Conservation (phyloP, 2,113 vertebrate species). For the Edolisoma coerulescens region DNA sequence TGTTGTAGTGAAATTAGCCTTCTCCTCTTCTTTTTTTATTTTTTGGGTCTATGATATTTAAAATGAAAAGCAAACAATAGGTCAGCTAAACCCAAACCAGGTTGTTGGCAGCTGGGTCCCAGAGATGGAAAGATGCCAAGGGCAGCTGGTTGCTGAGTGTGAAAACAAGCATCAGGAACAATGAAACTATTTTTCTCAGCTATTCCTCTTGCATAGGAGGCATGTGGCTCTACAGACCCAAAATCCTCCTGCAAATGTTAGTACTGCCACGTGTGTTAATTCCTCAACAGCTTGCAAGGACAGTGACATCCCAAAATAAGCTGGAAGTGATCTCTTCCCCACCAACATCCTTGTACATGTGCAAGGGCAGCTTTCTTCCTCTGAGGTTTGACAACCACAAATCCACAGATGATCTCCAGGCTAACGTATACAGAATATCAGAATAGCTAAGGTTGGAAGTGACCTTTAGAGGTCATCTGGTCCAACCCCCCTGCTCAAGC, state of each 20-base stretch:
- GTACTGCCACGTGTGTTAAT: neutral
- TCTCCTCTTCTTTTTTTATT: slow-evolving; percentile 18
- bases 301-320: neutral
- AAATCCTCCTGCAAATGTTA: neutral
- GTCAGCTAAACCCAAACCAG: slow-evolving; percentile 13
- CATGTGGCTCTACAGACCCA: neutral
- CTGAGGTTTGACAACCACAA: neutral
- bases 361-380: neutral
- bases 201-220: neutral
- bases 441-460: neutral
- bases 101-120: neutral
- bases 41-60: neutral
- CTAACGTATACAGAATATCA: neutral
- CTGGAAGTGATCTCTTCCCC: neutral
- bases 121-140: slow-evolving; percentile 6
- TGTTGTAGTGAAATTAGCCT: neutral
- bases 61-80: neutral
- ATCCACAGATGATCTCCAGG: neutral
- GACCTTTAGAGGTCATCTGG: neutral
- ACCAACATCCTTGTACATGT: neutral
- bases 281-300: neutral
- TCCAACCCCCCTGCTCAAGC: neutral
- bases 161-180: neutral
- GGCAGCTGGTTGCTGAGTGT: neutral
- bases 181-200: slow-evolving; percentile 19